These are phyloP conservation scores for Petrophora chlorosata DNA, from an alignment of 2,888 invertebrate species.

Conservation along the genomic window DNA sequence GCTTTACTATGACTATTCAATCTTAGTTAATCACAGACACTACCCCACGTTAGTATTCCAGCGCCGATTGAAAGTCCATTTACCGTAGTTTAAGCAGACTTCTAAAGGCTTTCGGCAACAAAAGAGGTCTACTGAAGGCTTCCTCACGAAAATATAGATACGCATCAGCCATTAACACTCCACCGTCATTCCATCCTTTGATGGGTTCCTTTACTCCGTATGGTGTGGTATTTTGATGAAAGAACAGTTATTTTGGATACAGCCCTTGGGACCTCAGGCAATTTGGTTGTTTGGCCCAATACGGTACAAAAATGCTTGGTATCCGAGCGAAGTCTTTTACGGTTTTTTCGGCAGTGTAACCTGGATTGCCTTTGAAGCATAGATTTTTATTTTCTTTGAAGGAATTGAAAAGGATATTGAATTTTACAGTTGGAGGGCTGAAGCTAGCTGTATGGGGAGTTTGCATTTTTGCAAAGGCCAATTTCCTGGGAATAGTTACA, in stretches of 20 bases:
- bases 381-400: slow-evolving; percentile 28
- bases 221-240: slow-evolving; percentile 52
- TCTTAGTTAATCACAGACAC: slow-evolving; percentile 1
- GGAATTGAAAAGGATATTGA: slow-evolving; percentile 34
- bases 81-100: slow-evolving; percentile 28
- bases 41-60: slow-evolving; percentile 1
- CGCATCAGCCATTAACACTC: slow-evolving; percentile 67
- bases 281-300: slow-evolving; percentile 46
- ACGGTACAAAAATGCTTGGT: slow-evolving; percentile 38
- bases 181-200: slow-evolving; percentile 55
- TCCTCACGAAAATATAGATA: slow-evolving; percentile 60
- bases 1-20: no score
- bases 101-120: slow-evolving; percentile 42
- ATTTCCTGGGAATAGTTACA: slow-evolving; percentile 28
- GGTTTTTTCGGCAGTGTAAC: slow-evolving; percentile 30
- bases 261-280: slow-evolving; percentile 47
- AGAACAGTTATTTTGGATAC: slow-evolving; percentile 55
- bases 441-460: slow-evolving; percentile 14
- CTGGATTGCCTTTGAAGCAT: slow-evolving; percentile 33
- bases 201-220: slow-evolving; percentile 44
- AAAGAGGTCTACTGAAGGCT: slow-evolving; percentile 45
- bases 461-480: slow-evolving; percentile 26
- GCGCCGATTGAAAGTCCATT: slow-evolving; percentile 39
- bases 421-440: slow-evolving; percentile 23
- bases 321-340: slow-evolving; percentile 27